Evolutionary conservation across 2,888 invertebrate genomes (phyloP), one percentile per base, ranked within the genome.

Genomic region (Endotricha flammealis): DNA sequence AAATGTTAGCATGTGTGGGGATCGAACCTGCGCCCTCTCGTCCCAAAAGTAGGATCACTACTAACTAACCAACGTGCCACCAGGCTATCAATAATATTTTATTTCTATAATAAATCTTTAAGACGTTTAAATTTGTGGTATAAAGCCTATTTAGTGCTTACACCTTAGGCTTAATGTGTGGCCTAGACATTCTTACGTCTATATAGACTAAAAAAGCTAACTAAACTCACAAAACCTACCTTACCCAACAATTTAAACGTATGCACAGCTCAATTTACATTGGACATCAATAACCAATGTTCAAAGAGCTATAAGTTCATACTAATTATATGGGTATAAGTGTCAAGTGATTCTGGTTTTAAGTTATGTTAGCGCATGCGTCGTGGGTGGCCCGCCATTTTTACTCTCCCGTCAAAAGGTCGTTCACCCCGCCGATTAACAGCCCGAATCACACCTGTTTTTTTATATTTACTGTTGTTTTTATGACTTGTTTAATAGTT

Each of bases 321-420:
- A 9, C 4, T 12, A 3, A 11, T 9, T 16, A 41, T 46, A 49
- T 39, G 30, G 31, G 34, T 42, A 33, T 30, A 48, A 38, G 46
- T 57, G 36, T 55, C 57, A 55, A 46, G 28, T 41, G 42, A 53
- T 36, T 45, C 44, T 52, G 57, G 51, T 31, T 25, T 28, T 24
- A 36, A 47, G 48, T 44, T 48, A 51, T 52, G 51, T 51, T n/a
- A 45, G 48, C 50, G 43, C 31, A 22, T n/a, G 27, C 79, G 46
- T 57, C 74, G 79, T 83, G 83, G 83, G 83, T 82, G 83, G 83
- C 72, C 81, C 54, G 59, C 66, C 71, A 72, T 73, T 69, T 74
- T 75, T 72, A 67, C 72, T 61, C 63, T 53, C 51, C 64, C 73
- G 81, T 80, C 79, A 76, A 76, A 77, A 75, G 83, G 71, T 79